phyloP scores from a whole-genome alignment of 2,113 vertebrate species.

The Ictalurus punctatus region DNA sequence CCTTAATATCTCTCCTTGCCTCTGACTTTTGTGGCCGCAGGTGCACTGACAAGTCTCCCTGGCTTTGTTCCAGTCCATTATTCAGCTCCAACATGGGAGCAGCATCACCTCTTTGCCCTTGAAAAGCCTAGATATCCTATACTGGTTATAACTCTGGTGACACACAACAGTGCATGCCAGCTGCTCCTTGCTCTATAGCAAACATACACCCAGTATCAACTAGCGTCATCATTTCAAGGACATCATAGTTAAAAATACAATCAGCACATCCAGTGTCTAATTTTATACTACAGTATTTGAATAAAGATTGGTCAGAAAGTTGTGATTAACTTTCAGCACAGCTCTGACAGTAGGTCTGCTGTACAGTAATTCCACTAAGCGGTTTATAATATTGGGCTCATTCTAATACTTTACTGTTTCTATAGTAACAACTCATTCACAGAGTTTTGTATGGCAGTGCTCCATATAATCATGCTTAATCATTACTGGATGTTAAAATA shows the following conservation, averaged over 20 bases:
- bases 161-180: constrained; percentile 12
- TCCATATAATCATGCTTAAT: not conserved
- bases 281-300: not conserved
- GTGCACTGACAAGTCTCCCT: constrained; percentile 51
- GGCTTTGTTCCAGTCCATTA: constrained; percentile 56
- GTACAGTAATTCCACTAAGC: not conserved
- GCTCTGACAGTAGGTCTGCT: not conserved
- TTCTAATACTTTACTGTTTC: not conserved
- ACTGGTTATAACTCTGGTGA: constrained; percentile 56
- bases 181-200: constrained; percentile 2
- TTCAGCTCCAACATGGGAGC: constrained; percentile 59
- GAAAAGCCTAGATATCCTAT: constrained; percentile 42
- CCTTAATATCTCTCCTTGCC: constrained; percentile 37
- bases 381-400: not conserved
- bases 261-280: not conserved
- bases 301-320: not conserved
- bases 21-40: constrained; percentile 45
- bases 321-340: not conserved
- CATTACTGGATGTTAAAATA: not conserved
- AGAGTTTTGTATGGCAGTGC: not conserved
- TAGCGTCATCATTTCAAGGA: not conserved
- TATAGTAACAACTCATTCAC: not conserved
- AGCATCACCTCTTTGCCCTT: constrained; percentile 55
- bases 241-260: not conserved
- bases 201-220: not conserved